These are phyloP conservation scores for Aptenodytes forsteri DNA, from an alignment of 2,113 vertebrate species.

Conservation along the genomic window DNA sequence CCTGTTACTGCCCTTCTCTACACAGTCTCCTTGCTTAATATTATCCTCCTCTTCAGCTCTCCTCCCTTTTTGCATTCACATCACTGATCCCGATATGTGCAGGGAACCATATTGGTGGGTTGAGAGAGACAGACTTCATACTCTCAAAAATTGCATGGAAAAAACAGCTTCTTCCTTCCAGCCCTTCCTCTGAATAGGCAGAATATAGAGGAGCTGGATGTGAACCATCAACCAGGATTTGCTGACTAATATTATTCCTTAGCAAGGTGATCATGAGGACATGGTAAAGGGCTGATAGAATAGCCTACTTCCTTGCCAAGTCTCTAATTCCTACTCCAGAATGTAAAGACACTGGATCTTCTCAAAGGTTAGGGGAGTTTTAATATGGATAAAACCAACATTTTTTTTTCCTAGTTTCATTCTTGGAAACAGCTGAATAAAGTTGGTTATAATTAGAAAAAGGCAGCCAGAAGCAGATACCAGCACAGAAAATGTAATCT, in stretches of 20 bases:
- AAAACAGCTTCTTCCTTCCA: not conserved
- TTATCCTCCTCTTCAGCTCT: not conserved
- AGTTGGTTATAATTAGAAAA: not conserved
- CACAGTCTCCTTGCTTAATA: not conserved
- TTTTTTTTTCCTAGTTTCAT: not conserved
- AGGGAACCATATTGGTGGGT: not conserved
- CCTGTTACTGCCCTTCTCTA: not conserved
- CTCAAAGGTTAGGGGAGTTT: not conserved
- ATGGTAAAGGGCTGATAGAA: not conserved
- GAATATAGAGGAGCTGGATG: not conserved
- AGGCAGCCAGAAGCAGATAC: not conserved
- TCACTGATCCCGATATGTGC: rapidly evolving
- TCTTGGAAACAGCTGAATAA: constrained; percentile 3
- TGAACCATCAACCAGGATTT: not conserved
- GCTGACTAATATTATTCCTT: not conserved
- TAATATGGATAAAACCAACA: not conserved
- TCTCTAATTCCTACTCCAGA: not conserved
- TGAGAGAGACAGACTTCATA: not conserved
- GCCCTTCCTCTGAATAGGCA: not conserved
- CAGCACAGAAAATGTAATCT: not conserved
- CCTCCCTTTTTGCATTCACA: not conserved
- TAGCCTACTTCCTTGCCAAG: not conserved
- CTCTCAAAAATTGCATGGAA: not conserved
- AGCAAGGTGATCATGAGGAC: not conserved
- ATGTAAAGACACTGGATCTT: not conserved